Evolutionary conservation across 2,113 vertebrate genomes (phyloP).

Genomic region (Phodopus roborovskii): DNA sequence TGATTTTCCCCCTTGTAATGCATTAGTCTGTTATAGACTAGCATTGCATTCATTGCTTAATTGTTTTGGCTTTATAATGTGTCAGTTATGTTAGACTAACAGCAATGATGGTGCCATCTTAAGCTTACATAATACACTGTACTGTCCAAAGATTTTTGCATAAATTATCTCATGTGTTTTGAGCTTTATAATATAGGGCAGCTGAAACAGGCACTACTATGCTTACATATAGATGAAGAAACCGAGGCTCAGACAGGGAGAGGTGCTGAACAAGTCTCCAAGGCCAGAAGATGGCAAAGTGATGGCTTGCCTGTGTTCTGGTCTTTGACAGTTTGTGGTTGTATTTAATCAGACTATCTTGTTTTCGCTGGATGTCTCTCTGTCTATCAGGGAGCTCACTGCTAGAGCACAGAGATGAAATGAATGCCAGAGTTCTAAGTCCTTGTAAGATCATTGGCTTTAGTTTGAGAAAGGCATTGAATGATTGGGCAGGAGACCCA

Average conservation of each 20-base stretch:
- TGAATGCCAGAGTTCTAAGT: neutral
- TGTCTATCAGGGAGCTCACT: neutral
- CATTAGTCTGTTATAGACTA: neutral
- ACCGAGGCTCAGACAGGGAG: neutral
- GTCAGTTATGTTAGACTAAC: neutral
- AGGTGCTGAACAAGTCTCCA: neutral
- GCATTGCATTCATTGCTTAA: neutral
- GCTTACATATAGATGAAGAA: neutral
- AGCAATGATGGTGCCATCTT: conserved; percentile 13
- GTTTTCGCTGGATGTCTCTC: neutral
- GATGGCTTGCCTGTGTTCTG: neutral
- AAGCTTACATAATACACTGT: neutral
- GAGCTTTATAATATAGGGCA: neutral
- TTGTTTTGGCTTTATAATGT: conserved; percentile 7
- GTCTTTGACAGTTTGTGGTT: neutral
- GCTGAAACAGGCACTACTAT: neutral
- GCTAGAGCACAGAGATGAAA: neutral
- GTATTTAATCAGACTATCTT: neutral
- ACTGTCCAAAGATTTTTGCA: neutral
- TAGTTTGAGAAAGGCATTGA: neutral
- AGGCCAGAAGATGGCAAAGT: neutral
- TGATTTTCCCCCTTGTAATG: neutral
- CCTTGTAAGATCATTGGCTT: neutral
- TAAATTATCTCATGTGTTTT: neutral
- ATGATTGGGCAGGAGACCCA: neutral